phyloP scores from a whole-genome alignment of 2,113 vertebrate genomes.

The Varanus komodoensis region DNA sequence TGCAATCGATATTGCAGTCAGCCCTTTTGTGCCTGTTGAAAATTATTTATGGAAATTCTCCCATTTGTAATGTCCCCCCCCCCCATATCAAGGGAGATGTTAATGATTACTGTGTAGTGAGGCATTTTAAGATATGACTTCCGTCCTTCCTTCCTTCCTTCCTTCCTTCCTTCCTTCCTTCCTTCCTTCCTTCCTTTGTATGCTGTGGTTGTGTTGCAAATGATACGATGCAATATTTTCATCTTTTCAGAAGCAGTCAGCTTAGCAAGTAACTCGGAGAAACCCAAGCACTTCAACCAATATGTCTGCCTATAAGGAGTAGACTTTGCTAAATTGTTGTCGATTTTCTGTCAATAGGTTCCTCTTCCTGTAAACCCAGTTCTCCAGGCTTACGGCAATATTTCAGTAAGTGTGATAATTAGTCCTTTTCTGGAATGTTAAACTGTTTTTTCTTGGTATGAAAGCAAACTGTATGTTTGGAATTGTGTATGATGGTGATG shows the following conservation, averaged over 20 bases:
- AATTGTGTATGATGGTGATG: neutral
- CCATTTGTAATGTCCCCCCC: too few species aligned
- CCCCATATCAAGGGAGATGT: too few species aligned
- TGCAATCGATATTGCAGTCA: neutral
- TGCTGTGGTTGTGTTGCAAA: too few species aligned
- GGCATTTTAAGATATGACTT: too few species aligned
- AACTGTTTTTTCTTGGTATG: neutral
- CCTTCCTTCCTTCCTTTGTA: neutral
- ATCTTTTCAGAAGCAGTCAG: too few species aligned
- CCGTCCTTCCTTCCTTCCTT: neutral
- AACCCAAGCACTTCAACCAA: neutral
- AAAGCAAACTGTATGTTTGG: neutral
- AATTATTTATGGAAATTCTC: too few species aligned
- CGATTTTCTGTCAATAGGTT: slow-evolving; percentile 80
- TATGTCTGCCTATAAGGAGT: neutral
- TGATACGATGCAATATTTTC: too few species aligned
- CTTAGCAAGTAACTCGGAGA: neutral
- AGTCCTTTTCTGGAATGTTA: neutral
- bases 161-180: neutral
- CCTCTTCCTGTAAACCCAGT: slow-evolving; percentile 88
- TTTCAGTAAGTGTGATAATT: slow-evolving; percentile 85
- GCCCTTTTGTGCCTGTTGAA: too few species aligned
- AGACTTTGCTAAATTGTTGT: neutral
- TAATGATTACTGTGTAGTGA: too few species aligned
- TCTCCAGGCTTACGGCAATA: slow-evolving; percentile 87